These are phyloP conservation scores for Fragum whitleyi DNA, from an alignment of 2,888 invertebrate species.

Conservation along the genomic window DNA sequence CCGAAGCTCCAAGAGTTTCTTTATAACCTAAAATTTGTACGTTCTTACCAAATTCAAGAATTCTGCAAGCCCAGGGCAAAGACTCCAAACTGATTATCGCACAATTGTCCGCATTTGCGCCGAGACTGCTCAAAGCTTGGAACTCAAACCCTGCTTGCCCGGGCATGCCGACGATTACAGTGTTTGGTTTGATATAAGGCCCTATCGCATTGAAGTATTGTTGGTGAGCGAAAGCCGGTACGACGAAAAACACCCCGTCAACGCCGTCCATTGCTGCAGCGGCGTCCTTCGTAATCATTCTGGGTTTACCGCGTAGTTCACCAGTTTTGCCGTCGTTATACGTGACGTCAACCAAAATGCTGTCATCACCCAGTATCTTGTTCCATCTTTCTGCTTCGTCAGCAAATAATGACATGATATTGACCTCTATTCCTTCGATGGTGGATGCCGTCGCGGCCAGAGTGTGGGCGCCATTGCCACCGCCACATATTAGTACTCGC, in stretches of 20 bases:
- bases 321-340: constrained; percentile 58
- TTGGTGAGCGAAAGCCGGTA: constrained; percentile 80
- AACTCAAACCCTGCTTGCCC: constrained; percentile 80
- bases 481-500: constrained; percentile 73
- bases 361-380: constrained; percentile 61
- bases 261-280: constrained; percentile 68
- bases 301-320: constrained; percentile 67
- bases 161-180: constrained; percentile 75
- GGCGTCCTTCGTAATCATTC: constrained; percentile 73
- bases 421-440: constrained; percentile 67
- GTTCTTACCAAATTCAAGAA: constrained; percentile 70
- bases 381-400: constrained; percentile 78
- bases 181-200: constrained; percentile 69
- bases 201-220: constrained; percentile 73
- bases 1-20: constrained; percentile 66
- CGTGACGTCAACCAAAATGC: constrained; percentile 55
- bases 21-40: constrained; percentile 75
- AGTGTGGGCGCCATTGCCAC: constrained; percentile 80
- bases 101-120: constrained; percentile 59
- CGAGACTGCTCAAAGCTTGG: constrained; percentile 67
- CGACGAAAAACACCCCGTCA: constrained; percentile 73
- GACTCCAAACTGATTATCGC: constrained; percentile 73
- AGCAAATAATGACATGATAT: constrained; percentile 72
- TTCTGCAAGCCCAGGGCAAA: constrained; percentile 79
- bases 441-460: constrained; percentile 70